Evolutionary conservation across 2,888 invertebrate genomes (phyloP), one percentile per base, ranked within the genome.

Genomic region (Phragmatobia fuliginosa): DNA sequence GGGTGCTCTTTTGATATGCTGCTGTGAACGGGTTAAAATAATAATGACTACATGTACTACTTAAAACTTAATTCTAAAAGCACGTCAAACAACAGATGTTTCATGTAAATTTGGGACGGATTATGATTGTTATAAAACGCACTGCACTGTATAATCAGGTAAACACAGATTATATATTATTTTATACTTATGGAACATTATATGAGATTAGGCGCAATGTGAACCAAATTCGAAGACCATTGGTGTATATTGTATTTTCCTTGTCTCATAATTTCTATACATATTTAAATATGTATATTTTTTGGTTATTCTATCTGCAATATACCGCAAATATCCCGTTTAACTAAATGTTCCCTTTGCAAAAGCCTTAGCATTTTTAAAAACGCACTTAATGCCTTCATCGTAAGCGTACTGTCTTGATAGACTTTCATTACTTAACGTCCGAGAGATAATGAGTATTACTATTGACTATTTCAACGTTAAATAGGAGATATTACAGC

Each of bases 1-100:
- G 82, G 76, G 92, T 93, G 94, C 92, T 81, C 76, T 87, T 82
- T 77, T 87, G 87, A 91, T 90, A 92, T 90, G 90, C 91, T 87
- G 92, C 89, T 83, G 91, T 93, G 92, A 88, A 87, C 83, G 83
- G 83, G 87, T 91, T 93, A 91, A 88, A 87, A 87, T 89, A 88
- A 85, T 72, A 86, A 83, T 75, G 80, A 77, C 81, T 78, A 85
- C 70, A 59, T 83, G 77, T 85, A 87, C 83, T 84, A 84, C 80
- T 85, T 85, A 73, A 79, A 83, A 87, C 83, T 83, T 85, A 89
- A 85, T 83, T 75, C 85, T 87, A 86, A 83, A 86, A 84, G 84
- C 82, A 82, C 74, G 74, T 79, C 76, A 74, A 71, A 78, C 83
- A 86, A 82, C 79, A 81, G 78, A 78, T 71, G 66, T 74, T 73